Evolutionary conservation across 2,113 vertebrate genomes (phyloP), one percentile per base, ranked within the genome.

Genomic region (Colinus virginianus): DNA sequence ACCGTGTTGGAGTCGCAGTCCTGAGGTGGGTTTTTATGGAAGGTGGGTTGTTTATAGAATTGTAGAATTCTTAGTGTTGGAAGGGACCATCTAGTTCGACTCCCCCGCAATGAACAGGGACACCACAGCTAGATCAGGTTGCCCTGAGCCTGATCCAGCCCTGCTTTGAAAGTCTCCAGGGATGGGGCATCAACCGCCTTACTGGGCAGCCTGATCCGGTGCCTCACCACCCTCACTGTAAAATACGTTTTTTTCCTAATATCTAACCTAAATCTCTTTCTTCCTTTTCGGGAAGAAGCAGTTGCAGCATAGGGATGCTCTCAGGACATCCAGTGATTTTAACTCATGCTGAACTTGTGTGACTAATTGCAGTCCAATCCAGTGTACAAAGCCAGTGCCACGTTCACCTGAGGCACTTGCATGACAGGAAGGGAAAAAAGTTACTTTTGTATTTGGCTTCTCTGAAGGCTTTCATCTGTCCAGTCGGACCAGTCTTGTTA

Each of bases 1-100:
- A 17, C 0, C 0, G 28, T 16, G 21, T 58, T 72, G n/a, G 28
- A 58, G 36, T 30, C 4, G 1, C 58, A 78, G 43, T 48, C 30
- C 36, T 9, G 75, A 46, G 6, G 6, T 23, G 38, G 17, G 30
- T 55, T 51, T 74, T 84, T 67, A 16, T 45, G 78, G 70, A 53
- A 82, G n/a, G 3, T 1, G 8, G 10, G 15, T 53, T 53, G 28
- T 28, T 53, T 8, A 28, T 53, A 53, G 14, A 53, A 53, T 51
- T 13, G 9, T 28, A 51, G 25, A 15, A 51, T 53, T 15, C 51
- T 53, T 53, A 16, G 25, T 15, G 25, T 16, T 28, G 51, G 25
- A 53, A 28, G 51, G 51, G 26, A 53, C 14, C 51, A 28, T 53
- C 25, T 28, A 16, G 26, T 28, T 26, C 51, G 16, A 53, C 13